Conservation (phyloP, 2,797 vertebrate genomes). For the Pseudocheirus occidentalis region DNA sequence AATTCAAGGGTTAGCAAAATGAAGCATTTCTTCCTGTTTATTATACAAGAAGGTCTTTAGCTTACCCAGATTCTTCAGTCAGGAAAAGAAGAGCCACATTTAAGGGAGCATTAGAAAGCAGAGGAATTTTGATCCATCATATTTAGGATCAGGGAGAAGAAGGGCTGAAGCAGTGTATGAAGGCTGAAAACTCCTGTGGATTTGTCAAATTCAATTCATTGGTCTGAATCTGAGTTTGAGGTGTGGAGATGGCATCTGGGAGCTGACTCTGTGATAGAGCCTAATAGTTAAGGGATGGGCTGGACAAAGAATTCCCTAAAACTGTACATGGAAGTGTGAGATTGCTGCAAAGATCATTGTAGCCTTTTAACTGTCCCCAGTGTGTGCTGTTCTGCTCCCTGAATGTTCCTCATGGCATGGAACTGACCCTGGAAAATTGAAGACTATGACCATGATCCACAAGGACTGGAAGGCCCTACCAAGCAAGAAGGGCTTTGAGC, state of each 20-base stretch:
- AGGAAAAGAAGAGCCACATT: background rate
- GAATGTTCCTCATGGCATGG: background rate
- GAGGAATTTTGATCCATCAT: background rate
- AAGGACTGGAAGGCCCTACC: background rate
- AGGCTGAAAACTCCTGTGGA: background rate
- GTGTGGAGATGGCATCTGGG: background rate
- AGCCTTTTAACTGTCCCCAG: background rate
- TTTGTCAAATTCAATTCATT: background rate
- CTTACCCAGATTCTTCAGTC: background rate
- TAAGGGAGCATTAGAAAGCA: background rate
- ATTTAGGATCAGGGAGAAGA: background rate
- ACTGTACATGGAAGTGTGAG: background rate
- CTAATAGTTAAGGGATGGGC: background rate
- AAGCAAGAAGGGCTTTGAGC: background rate
- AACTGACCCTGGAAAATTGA: background rate
- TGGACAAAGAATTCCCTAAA: background rate
- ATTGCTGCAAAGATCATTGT: background rate
- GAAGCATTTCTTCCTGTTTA: background rate
- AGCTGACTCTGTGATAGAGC: background rate
- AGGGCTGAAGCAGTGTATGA: background rate
- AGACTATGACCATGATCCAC: background rate
- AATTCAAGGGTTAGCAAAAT: background rate
- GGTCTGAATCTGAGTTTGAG: background rate
- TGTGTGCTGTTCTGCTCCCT: background rate
- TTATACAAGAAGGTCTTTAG: background rate